Evolutionary conservation across 2,888 invertebrate genomes (phyloP).

Genomic region (Pyrgus malvae): DNA sequence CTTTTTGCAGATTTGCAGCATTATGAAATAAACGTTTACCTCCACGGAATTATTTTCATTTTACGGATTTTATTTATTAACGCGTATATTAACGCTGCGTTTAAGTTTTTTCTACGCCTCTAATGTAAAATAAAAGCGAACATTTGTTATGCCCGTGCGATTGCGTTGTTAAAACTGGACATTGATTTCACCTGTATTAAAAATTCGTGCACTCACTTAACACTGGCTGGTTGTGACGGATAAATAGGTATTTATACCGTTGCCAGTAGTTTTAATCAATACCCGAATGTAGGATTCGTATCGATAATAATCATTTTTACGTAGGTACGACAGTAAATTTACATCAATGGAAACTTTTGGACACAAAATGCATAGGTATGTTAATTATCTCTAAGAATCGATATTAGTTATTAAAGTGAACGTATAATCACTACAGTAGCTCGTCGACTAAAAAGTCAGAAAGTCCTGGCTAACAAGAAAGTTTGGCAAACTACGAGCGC

Average conservation of each 20-base stretch:
- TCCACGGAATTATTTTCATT: not conserved
- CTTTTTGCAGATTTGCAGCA: conserved; percentile 28
- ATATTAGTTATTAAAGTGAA: not conserved
- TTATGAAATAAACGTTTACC: conserved; percentile 15
- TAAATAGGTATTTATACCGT: conserved; percentile 16
- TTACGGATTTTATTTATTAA: conserved; percentile 16
- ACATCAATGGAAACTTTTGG: not conserved
- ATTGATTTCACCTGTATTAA: conserved; percentile 18
- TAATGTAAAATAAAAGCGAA: conserved; percentile 9
- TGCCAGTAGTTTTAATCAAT: conserved; percentile 21
- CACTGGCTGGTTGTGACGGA: not conserved
- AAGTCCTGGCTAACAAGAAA: conserved; percentile 5
- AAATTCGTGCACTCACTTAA: conserved; percentile 13
- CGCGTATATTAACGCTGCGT: no score
- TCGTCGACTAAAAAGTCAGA: conserved; percentile 1
- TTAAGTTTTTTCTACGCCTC: not conserved
- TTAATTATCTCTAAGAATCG: not conserved
- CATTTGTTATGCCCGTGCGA: conserved; percentile 4
- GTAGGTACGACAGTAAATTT: no score
- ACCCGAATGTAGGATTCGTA: not conserved
- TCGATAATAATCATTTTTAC: not conserved
- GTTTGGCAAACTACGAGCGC: conserved; percentile 17
- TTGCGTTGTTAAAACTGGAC: conserved; percentile 4
- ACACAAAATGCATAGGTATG: not conserved
- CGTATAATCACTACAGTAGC: not conserved